Evolutionary conservation across 2,113 vertebrate genomes (phyloP).

Genomic region (Fulmarus glacialis): DNA sequence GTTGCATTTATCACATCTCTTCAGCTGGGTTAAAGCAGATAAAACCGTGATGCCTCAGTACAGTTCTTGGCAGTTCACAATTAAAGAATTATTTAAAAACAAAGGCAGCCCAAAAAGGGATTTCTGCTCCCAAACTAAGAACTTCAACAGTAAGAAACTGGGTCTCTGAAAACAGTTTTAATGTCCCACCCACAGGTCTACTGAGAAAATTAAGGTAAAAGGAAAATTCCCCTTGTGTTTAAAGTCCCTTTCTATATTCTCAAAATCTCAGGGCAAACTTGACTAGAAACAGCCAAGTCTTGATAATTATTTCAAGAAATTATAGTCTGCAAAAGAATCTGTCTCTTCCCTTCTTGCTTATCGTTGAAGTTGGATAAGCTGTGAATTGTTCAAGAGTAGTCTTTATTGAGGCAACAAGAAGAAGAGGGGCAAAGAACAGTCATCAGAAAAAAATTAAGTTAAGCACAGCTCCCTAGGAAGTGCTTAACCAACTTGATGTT

Average conservation of each 20-base stretch:
- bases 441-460: neutral
- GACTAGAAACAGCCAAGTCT: neutral
- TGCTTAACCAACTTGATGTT: neutral
- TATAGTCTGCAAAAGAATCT: neutral
- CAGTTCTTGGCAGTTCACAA: constrained; percentile 34
- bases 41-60: neutral
- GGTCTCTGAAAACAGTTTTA: neutral
- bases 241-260: neutral
- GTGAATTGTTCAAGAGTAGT: neutral
- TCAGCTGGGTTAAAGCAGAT: constrained; percentile 24
- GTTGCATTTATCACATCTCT: constrained; percentile 49
- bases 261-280: neutral
- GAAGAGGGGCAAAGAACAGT: neutral
- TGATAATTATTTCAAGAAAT: neutral
- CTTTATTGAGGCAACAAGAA: neutral
- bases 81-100: constrained; percentile 43
- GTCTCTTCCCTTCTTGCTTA: neutral
- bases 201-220: neutral
- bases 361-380: neutral
- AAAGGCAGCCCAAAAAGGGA: neutral
- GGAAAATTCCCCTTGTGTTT: neutral
- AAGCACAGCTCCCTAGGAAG: neutral
- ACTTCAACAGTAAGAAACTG: neutral
- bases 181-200: neutral
- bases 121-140: neutral